A percentile compares a stretch with the other conserved stretches of the same genome.
phyloP scores from a whole-genome alignment of 2,797 vertebrate genomes.

The Danio albolineatus region DNA sequence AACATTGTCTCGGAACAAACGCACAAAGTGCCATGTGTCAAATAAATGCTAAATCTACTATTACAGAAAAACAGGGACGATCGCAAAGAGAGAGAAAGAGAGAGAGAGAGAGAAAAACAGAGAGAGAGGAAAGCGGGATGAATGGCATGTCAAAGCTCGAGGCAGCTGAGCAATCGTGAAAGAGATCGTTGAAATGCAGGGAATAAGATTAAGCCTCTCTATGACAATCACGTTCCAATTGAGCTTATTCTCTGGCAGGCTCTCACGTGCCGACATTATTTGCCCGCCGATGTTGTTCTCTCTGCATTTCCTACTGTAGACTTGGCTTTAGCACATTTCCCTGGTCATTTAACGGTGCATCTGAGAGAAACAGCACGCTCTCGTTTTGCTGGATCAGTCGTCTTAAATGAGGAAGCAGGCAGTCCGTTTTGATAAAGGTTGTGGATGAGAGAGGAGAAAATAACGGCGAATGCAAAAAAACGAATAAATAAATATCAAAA shows the following conservation, averaged over 20 bases:
- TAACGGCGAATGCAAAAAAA: neutral
- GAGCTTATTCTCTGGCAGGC: constrained; percentile 55
- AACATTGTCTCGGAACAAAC: constrained; percentile 52
- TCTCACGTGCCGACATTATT: constrained; percentile 40
- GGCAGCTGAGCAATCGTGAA: constrained; percentile 29
- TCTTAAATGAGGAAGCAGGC: neutral
- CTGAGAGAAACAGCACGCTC: neutral
- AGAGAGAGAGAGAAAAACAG: constrained; percentile 25
- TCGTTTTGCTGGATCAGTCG: neutral
- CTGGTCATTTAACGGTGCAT: constrained; percentile 17
- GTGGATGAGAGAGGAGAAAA: neutral
- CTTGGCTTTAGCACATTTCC: constrained; percentile 27
- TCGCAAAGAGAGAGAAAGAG: constrained; percentile 11
- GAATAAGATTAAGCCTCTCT: constrained; percentile 53
- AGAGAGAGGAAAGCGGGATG: constrained; percentile 32
- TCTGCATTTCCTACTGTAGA: constrained; percentile 39
- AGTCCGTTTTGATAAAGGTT: neutral
- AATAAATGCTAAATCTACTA: constrained; percentile 51
- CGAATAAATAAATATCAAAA: neutral
- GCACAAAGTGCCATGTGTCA: constrained; percentile 46
- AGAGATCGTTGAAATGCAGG: constrained; percentile 49
- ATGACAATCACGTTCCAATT: constrained; percentile 52
- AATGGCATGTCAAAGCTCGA: constrained; percentile 34
- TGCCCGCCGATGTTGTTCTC: constrained; percentile 31
- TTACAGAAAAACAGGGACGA: constrained; percentile 38